A percentile compares a stretch with the other conserved stretches of the same genome.
Evolutionary conservation across 2,113 vertebrate species (phyloP).

Genomic region (Morone saxatilis): DNA sequence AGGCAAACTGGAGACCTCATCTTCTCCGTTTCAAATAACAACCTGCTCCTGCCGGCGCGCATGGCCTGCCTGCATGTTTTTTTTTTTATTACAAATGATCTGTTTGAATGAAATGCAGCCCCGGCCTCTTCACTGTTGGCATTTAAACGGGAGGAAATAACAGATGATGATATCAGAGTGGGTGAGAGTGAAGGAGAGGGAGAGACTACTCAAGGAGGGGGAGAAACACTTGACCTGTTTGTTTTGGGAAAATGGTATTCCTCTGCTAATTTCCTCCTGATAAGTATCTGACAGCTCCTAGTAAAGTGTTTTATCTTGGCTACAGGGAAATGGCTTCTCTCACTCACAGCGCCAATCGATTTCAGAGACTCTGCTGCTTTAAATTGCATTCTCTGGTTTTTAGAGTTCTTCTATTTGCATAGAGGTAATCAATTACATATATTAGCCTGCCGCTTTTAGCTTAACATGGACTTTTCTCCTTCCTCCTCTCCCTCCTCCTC

Average conservation of each 20-base stretch:
- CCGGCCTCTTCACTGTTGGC: conserved; percentile 63
- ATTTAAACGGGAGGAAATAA: conserved; percentile 77
- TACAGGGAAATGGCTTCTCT: conserved; percentile 80
- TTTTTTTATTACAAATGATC: conserved; percentile 67
- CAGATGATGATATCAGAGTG: conserved; percentile 74
- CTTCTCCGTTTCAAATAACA: conserved; percentile 63
- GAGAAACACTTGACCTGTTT: conserved; percentile 82
- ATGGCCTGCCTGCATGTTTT: conserved; percentile 14
- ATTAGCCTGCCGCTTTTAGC: conserved; percentile 69
- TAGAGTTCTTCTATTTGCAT: conserved; percentile 79
- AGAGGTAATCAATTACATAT: conserved; percentile 80
- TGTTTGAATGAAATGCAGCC: conserved; percentile 69
- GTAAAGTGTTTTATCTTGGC: conserved; percentile 84
- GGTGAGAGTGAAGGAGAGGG: conserved; percentile 28
- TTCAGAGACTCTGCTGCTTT: conserved; percentile 69
- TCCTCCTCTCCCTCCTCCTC: conserved; percentile 11
- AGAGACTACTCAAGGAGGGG: conserved; percentile 47
- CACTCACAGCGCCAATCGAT: conserved; percentile 76
- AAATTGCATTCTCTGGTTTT: conserved; percentile 75
- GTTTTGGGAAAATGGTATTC: conserved; percentile 82
- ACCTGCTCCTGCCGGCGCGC: conserved; percentile 23
- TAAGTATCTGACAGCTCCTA: conserved; percentile 84
- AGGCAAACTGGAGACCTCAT: conserved; percentile 51
- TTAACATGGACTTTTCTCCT: conserved; percentile 56
- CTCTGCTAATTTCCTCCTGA: conserved; percentile 85